Conservation (phyloP, 2,888 invertebrate species). For the Clepsis dumicolana region DNA sequence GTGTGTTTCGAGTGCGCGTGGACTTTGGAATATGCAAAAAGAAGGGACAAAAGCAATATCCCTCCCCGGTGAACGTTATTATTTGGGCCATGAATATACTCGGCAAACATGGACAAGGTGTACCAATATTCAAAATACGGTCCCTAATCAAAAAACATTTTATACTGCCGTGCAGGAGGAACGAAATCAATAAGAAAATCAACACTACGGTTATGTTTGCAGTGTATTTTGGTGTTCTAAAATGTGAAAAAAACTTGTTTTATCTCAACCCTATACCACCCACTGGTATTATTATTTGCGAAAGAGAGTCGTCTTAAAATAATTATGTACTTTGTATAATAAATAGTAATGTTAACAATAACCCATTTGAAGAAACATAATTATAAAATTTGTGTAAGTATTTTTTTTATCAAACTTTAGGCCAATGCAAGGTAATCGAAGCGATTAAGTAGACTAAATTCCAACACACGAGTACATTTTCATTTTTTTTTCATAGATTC, state of each 20-base stretch:
- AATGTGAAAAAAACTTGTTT: slow-evolving; percentile 54
- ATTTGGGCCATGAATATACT: slow-evolving; percentile 67
- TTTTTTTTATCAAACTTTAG: neutral
- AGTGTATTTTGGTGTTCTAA: slow-evolving; percentile 61
- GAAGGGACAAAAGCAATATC: slow-evolving; percentile 49
- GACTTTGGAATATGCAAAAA: slow-evolving; percentile 54
- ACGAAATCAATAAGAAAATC: slow-evolving; percentile 61
- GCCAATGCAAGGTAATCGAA: slow-evolving; percentile 56
- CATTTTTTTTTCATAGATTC: slow-evolving; percentile 88
- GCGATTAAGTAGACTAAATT: slow-evolving; percentile 84
- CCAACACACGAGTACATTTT: slow-evolving; percentile 54
- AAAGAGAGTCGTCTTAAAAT: neutral
- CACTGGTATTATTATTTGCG: neutral
- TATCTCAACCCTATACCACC: slow-evolving; percentile 46
- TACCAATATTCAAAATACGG: slow-evolving; percentile 57
- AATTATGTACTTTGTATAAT: neutral
- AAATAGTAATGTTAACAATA: neutral
- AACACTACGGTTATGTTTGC: slow-evolving; percentile 57
- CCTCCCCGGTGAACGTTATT: slow-evolving; percentile 62
- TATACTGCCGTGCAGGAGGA: slow-evolving; percentile 57
- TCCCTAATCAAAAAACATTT: slow-evolving; percentile 61
- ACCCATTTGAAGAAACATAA: neutral
- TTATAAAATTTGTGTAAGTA: neutral
- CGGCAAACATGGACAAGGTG: slow-evolving; percentile 54
- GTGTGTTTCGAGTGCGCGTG: slow-evolving; percentile 54